Conservation (phyloP, 1,140 invertebrate species). For the Ericerus pela region DNA sequence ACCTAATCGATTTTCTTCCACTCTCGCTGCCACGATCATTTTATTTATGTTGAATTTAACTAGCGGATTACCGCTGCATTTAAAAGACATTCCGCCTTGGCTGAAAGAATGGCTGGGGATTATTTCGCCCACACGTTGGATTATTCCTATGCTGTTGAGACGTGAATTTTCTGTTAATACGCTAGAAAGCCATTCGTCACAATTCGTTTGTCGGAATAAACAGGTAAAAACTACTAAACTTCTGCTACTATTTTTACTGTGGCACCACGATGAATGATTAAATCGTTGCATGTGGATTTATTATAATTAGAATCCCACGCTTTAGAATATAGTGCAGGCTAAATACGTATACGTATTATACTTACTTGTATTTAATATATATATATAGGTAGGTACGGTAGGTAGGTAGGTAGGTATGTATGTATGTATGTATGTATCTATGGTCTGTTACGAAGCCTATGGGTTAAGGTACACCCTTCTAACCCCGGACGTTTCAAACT, state of each 20-base stretch:
- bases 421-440: too few relatives aligned
- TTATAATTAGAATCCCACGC: too few relatives aligned
- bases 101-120: constrained; percentile 42
- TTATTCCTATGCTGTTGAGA: constrained; percentile 46
- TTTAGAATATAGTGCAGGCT: too few relatives aligned
- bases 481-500: too few relatives aligned
- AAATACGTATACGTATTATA: too few relatives aligned
- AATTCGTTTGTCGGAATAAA: constrained; percentile 47
- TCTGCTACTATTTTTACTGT: neutral
- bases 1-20: constrained; percentile 33
- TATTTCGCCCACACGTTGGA: constrained; percentile 59
- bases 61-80: constrained; percentile 50
- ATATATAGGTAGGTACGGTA: too few relatives aligned
- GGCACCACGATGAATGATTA: neutral
- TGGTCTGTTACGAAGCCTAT: too few relatives aligned
- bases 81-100: constrained; percentile 47
- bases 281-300: too few relatives aligned
- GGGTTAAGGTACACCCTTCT: too few relatives aligned
- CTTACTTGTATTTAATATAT: too few relatives aligned
- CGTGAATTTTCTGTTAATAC: constrained; percentile 48
- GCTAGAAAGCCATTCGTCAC: constrained; percentile 37
- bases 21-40: neutral
- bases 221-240: constrained; percentile 32
- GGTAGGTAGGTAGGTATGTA: too few relatives aligned
- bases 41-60: constrained; percentile 29